Conservation (phyloP, 2,888 invertebrate species). For the Lasius fuliginosus region DNA sequence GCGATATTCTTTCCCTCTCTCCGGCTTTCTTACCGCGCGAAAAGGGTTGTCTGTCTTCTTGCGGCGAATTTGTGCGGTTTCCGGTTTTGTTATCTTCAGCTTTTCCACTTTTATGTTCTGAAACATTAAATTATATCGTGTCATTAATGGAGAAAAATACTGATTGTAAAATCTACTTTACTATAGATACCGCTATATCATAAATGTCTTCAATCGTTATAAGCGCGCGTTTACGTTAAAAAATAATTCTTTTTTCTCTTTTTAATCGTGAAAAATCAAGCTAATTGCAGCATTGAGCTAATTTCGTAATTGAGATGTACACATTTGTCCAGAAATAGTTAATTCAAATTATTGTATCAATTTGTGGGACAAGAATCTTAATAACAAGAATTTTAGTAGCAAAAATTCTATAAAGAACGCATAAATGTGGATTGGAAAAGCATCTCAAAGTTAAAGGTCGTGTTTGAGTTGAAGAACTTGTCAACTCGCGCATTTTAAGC, state of each 20-base stretch:
- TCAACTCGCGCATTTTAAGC: conserved; percentile 33
- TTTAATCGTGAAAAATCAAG: neutral
- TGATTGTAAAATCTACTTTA: neutral
- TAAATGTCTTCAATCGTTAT: neutral
- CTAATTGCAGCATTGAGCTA: neutral
- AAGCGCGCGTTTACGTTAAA: neutral
- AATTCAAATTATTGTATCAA: neutral
- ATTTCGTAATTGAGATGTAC: too few relatives aligned
- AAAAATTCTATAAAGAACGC: neutral
- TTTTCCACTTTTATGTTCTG: conserved; percentile 4
- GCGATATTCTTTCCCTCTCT: conserved; percentile 52
- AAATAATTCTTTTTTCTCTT: neutral
- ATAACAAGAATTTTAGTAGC: too few relatives aligned
- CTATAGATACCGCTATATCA: neutral
- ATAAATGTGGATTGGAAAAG: neutral
- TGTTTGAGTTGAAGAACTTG: conserved; percentile 40
- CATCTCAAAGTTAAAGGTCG: neutral
- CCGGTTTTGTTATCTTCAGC: neutral
- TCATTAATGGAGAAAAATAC: conserved; percentile 19
- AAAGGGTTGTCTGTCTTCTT: conserved; percentile 33
- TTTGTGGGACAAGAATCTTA: too few relatives aligned
- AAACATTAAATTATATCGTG: conserved; percentile 8
- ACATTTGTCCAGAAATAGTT: too few relatives aligned
- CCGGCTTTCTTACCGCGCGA: conserved; percentile 18
- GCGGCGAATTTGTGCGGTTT: conserved; percentile 48